Evolutionary conservation across 2,888 invertebrate species (phyloP).

Genomic region (Apodemia duryi): DNA sequence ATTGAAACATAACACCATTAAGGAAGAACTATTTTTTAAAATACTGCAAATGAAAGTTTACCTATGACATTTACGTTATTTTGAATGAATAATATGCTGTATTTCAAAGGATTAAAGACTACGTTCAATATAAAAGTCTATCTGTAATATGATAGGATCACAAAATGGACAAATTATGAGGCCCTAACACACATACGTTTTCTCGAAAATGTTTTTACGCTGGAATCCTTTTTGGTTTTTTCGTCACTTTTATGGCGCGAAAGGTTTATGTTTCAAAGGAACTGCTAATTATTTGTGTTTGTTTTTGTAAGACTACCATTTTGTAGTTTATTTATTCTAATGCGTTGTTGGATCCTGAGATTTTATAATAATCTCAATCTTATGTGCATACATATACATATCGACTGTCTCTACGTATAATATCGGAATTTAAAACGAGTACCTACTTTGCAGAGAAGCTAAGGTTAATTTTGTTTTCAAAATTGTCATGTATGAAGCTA

Average conservation of each 20-base stretch:
- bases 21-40: constrained; percentile 11
- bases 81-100: neutral
- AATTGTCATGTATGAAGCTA: no score
- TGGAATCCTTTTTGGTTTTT: constrained; percentile 5
- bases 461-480: no score
- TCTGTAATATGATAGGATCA: constrained; percentile 9
- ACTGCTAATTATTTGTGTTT: constrained; percentile 12
- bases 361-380: no score
- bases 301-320: neutral
- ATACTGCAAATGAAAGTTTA: constrained; percentile 5
- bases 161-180: constrained; percentile 5
- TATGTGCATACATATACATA: no score
- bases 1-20: constrained; percentile 3
- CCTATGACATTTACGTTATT: constrained; percentile 1
- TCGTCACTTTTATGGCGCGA: neutral
- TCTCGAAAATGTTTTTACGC: constrained; percentile 6
- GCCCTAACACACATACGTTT: constrained; percentile 1
- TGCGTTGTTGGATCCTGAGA: neutral
- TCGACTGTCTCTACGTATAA: no score
- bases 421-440: no score
- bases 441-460: no score
- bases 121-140: neutral
- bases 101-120: neutral
- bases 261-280: constrained; percentile 2
- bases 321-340: neutral